phyloP scores from a whole-genome alignment of 2,113 vertebrate species.

The Triplophysa rosa region DNA sequence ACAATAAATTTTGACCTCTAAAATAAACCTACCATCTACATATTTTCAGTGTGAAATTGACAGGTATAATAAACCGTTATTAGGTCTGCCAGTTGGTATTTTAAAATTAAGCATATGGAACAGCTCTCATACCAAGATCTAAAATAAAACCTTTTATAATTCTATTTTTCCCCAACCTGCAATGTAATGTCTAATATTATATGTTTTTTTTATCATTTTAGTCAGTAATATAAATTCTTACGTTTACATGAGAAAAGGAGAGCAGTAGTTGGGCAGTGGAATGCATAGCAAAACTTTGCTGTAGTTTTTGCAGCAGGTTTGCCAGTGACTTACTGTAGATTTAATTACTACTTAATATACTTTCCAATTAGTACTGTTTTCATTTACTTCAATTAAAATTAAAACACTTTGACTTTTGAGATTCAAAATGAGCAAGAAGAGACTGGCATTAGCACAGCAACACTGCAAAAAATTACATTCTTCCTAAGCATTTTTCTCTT shows the following conservation, averaged over 20 bases:
- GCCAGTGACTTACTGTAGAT: too few species aligned
- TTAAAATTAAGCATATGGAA: slow-evolving; percentile 12
- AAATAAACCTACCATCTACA: background rate
- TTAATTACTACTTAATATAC: too few species aligned
- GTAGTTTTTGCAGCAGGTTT: too few species aligned
- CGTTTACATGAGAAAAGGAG: background rate
- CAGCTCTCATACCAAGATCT: background rate
- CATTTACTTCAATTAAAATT: too few species aligned
- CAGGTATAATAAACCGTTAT: background rate
- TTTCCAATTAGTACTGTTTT: too few species aligned
- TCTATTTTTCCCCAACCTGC: background rate
- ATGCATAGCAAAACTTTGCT: too few species aligned
- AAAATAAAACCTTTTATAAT: background rate
- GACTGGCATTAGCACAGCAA: too few species aligned
- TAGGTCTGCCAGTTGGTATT: background rate
- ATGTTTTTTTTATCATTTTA: background rate
- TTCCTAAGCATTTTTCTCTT: too few species aligned
- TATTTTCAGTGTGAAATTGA: background rate
- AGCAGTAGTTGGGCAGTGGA: background rate
- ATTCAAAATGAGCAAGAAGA: too few species aligned
- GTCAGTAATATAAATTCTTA: background rate
- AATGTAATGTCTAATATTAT: background rate
- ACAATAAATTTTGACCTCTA: background rate
- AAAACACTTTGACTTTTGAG: too few species aligned
- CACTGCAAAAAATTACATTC: too few species aligned